Percentiles rank a stretch among this genome's conserved stretches.
These are phyloP conservation scores for Icerya purchasi DNA, from an alignment of 2,888 invertebrate species.

Conservation along the genomic window DNA sequence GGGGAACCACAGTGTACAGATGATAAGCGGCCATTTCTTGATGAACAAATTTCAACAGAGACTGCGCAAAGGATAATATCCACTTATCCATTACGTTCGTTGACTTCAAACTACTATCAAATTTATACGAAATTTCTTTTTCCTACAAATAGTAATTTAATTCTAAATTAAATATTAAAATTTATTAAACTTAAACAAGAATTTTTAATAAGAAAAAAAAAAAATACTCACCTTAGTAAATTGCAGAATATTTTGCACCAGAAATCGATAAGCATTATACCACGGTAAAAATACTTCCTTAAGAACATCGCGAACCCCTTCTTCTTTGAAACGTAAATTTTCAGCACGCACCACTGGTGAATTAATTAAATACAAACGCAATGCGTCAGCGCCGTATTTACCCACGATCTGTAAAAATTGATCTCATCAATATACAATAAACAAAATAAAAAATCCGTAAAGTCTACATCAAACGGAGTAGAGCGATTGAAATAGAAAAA, in stretches of 20 bases:
- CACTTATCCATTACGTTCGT: constrained; percentile 86
- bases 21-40: constrained; percentile 87
- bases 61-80: constrained; percentile 92
- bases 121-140: constrained; percentile 5
- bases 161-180: not conserved
- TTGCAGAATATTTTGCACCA: constrained; percentile 71
- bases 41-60: constrained; percentile 64
- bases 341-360: constrained; percentile 96
- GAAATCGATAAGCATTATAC: constrained; percentile 81
- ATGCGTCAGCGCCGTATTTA: constrained; percentile 91
- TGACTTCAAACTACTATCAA: constrained; percentile 2
- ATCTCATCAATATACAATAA: too few relatives aligned
- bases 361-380: constrained; percentile 86
- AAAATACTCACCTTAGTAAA: not conserved
- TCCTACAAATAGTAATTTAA: constrained; percentile 3
- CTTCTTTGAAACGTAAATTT: constrained; percentile 87
- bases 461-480: too few relatives aligned
- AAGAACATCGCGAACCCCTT: constrained; percentile 84
- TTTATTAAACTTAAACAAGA: not conserved
- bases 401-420: constrained; percentile 53
- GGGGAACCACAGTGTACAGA: constrained; percentile 84
- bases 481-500: too few relatives aligned
- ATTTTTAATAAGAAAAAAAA: not conserved
- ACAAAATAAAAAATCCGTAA: too few relatives aligned
- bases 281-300: constrained; percentile 97